Evolutionary conservation across 2,888 invertebrate genomes (phyloP), one percentile per base, ranked within the genome.

Genomic region (Eumacrocentrus americanus): DNA sequence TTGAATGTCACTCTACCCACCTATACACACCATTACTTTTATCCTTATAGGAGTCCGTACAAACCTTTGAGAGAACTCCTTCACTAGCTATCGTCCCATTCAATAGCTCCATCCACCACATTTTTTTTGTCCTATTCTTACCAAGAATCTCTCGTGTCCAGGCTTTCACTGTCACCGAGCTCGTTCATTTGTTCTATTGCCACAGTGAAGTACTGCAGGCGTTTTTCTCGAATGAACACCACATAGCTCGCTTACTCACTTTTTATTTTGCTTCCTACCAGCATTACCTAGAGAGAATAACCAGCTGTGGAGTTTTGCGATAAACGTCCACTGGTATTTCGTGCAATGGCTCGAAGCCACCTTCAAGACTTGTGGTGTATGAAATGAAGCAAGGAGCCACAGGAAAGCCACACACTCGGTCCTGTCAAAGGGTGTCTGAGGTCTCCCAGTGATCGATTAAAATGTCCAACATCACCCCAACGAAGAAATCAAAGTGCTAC

Each of bases 21-120:
- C 48, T 29, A n/a, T 46, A 48, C 42, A 48, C 34, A 29, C 46
- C 46, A 46, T 46, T 25, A 54, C 25, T 29, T 54, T 44, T 29
- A 54, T 54, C 44, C 42, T 44, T 34, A 18, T 42, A 38, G 44
- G 52, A 52, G 20, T 52, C 23, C 52, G 38, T 54, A 54, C 54
- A 54, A 34, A 29, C 44, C 54, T 54, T 54, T 54, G 54, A 54
- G 42, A 14, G 29, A n/a, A 22, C 18, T 54, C 29, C 44, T 38
- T 16, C 44, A 54, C 54, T 54, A 54, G 44, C 54, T 54, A 54
- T 54, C 54, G 34, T 54, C 34, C 44, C 44, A 54, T 44, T 54
- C 54, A 54, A 54, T 54, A 44, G 54, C 42, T 54, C 20, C 53
- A 54, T 54, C 34, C 22, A 38, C 44, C 16, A 54, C 25, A 40